phyloP scores from a whole-genome alignment of 23 tunicate species.

The Trididemnum clinides region DNA sequence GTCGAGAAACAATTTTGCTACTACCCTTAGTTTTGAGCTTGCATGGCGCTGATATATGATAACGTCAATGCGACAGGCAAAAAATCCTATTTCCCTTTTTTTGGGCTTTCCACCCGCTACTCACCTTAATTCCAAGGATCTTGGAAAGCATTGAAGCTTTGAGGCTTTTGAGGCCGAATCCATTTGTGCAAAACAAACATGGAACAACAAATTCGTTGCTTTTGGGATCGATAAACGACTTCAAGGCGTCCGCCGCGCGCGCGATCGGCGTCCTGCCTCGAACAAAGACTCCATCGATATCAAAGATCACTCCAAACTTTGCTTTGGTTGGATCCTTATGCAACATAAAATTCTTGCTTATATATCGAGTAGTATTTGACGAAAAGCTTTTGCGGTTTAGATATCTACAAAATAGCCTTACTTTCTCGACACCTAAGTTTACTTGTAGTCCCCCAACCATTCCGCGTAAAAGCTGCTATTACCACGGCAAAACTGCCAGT shows the following conservation, averaged over 20 bases:
- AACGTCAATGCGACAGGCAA: too few species aligned
- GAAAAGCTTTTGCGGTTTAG: too few species aligned
- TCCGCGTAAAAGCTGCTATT: too few species aligned
- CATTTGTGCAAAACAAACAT: constrained; percentile 88
- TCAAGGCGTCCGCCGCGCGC: constrained; percentile 55
- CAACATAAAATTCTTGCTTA: too few species aligned
- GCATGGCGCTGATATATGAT: neutral
- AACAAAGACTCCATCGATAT: constrained; percentile 93
- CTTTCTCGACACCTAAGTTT: too few species aligned
- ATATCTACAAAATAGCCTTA: too few species aligned
- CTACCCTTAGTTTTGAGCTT: neutral
- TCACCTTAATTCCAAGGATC: constrained; percentile 67
- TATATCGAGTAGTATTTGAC: too few species aligned
- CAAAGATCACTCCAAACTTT: constrained; percentile 84
- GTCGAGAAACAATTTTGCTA: neutral
- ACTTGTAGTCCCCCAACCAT: too few species aligned
- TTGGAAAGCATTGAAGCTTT: constrained; percentile 81
- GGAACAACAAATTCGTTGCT: constrained; percentile 63
- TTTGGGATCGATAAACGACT: constrained; percentile 44
- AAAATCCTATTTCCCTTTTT: too few species aligned
- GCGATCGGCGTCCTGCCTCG: constrained; percentile 91
- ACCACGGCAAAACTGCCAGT: too few species aligned
- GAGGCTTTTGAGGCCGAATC: constrained; percentile 72
- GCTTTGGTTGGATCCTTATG: too few species aligned
- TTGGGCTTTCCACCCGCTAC: too few species aligned